Evolutionary conservation across 2,888 invertebrate genomes (phyloP).

Genomic region (Epicampocera succincta): DNA sequence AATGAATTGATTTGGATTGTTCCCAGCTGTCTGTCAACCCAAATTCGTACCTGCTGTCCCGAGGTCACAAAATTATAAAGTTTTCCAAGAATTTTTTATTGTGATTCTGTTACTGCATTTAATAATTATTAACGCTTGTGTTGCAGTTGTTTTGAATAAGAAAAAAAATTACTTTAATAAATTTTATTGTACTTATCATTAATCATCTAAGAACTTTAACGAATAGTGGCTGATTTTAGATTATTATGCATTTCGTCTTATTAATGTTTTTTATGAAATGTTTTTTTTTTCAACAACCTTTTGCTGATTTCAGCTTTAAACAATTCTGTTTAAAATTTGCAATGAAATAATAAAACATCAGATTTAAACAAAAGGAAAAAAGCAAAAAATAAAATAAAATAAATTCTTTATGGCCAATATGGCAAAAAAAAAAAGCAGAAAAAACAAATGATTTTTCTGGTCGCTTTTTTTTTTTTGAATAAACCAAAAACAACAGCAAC

Average conservation of each 20-base stretch:
- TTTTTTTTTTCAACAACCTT: conserved; percentile 14
- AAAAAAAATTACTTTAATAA: conserved; percentile 12
- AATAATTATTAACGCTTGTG: neutral
- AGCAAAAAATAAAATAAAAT: conserved; percentile 14
- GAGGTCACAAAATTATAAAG: no score
- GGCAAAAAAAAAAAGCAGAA: neutral
- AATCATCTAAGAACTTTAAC: conserved; percentile 32
- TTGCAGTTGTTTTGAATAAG: conserved; percentile 17
- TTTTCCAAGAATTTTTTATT: no score
- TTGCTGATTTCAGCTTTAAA: conserved; percentile 15
- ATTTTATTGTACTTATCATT: conserved; percentile 34
- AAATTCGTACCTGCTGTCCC: no score
- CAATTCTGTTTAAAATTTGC: conserved; percentile 31
- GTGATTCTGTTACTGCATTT: no score
- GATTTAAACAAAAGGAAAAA: conserved; percentile 23
- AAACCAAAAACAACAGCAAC: conserved; percentile 13
- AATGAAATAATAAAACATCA: conserved; percentile 29
- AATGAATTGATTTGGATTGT: no score
- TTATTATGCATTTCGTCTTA: conserved; percentile 20
- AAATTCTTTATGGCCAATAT: conserved; percentile 25
- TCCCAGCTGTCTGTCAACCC: no score
- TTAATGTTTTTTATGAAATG: conserved; percentile 16
- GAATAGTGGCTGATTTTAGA: conserved; percentile 28
- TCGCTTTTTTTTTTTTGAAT: conserved; percentile 8
- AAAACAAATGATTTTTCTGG: neutral